Conservation (phyloP, 2,113 vertebrate species). For the Peromyscus californicus region DNA sequence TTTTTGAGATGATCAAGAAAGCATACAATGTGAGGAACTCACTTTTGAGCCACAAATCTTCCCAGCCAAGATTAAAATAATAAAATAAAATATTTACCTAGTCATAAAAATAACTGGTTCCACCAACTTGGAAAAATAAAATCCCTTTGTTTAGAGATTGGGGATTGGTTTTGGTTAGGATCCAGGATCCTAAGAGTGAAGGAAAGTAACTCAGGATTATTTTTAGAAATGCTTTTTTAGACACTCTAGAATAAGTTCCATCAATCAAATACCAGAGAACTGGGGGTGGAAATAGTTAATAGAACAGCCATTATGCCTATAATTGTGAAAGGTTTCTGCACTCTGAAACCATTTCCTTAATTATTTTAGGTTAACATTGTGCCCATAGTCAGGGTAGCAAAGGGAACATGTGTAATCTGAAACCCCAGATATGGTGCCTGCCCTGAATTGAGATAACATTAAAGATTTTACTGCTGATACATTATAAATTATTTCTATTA, state of each 20-base stretch:
- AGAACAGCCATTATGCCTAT: slow-evolving; percentile 78
- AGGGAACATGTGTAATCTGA: slow-evolving; percentile 91
- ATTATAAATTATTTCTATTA: slow-evolving; percentile 99
- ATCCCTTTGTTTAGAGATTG: slow-evolving; percentile 21
- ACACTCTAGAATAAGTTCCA: slow-evolving; percentile 46
- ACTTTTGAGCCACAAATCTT: neutral
- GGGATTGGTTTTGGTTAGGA: neutral
- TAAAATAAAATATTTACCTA: neutral
- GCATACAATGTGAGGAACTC: neutral
- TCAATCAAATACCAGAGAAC: slow-evolving; percentile 60
- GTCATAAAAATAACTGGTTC: neutral
- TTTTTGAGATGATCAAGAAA: neutral
- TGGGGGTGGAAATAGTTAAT: slow-evolving; percentile 87
- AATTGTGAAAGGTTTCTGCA: slow-evolving; percentile 86
- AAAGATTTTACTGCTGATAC: slow-evolving; percentile 98
- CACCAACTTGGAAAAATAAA: neutral
- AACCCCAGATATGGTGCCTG: slow-evolving; percentile 91
- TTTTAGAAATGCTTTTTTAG: slow-evolving; percentile 58
- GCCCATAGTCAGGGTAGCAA: slow-evolving; percentile 85
- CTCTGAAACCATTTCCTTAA: slow-evolving; percentile 94
- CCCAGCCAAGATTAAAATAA: neutral
- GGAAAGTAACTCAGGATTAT: neutral
- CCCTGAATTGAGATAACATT: slow-evolving; percentile 96
- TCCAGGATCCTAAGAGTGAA: neutral
- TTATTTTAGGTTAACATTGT: slow-evolving; percentile 94